Conservation (phyloP, 1,140 invertebrate species). For the Choristoneura fumiferana region DNA sequence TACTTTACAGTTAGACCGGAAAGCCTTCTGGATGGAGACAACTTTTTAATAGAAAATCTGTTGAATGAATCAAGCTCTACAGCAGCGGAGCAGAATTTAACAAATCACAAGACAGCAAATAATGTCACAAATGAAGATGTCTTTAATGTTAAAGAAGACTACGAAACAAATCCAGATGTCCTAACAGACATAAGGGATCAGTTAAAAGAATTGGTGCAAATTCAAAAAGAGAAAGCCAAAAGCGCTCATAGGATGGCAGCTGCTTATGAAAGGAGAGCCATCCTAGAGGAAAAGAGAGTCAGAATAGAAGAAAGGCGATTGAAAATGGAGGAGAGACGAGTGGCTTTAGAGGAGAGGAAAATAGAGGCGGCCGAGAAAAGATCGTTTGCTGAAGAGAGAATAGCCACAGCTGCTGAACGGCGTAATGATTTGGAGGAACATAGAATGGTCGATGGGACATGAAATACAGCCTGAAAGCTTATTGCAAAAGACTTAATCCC, state of each 20-base stretch:
- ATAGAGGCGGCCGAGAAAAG: background rate
- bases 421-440: background rate
- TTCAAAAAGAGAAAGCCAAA: background rate
- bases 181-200: constrained; percentile 5
- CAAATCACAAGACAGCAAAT: background rate
- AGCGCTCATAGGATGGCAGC: background rate
- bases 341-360: background rate
- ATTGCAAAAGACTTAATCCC: too few relatives aligned
- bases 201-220: background rate
- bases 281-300: constrained; percentile 6
- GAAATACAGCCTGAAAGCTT: too few relatives aligned
- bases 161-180: background rate
- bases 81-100: background rate
- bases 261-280: constrained; percentile 1
- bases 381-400: background rate
- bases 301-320: constrained; percentile 5
- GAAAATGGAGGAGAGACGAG: background rate
- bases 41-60: constrained; percentile 4
- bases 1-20: background rate
- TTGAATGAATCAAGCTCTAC: background rate
- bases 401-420: background rate
- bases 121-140: background rate
- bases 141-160: background rate
- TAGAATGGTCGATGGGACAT: background rate
- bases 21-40: background rate